Evolutionary conservation across 1,140 invertebrate species (phyloP), one percentile per base, ranked within the genome.

Genomic region (Drosophila punjabiensis): DNA sequence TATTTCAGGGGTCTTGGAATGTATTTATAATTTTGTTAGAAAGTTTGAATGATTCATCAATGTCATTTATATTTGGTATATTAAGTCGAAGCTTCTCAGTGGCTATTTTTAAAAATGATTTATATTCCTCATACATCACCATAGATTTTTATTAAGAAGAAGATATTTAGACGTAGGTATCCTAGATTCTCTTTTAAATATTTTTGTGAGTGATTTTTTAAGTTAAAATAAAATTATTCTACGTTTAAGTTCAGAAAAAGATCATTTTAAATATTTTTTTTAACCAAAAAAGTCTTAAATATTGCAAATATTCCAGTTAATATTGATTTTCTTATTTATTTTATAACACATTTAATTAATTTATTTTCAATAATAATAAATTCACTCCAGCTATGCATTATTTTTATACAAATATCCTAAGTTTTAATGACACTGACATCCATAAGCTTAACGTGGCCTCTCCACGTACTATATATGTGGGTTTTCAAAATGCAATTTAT

Each of bases 21-120:
- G 30, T 74, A 61, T 74, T 61, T 73, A 71, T 45, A 59, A 56
- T 33, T 41, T 76, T n/a, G n/a, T 53, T 67, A 9, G 39, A n/a
- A 59, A 41, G 53, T 71, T 74, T 71, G n/a, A n/a, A 30, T 52
- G 45, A 77, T 77, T 67, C 71, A 67, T 76, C 71, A 77, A 77
- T 62, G 64, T 62, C 55, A 62, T 35, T 62, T 32, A 41, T 55
- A 39, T 43, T 43, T 35, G 10, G 28, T 41, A 10, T 24, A 20
- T 20, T 64, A 39, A 33, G 50, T 18, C 8, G 11, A 24, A 47
- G 48, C 6, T 37, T 50, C 13, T 13, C 3, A 18, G 0, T 5
- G 45, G 18, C 4, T 50, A 20, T 50, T 47, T 67, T 33, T 13
- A 35, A 16, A 37, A n/a, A 35, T 18, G 16, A 37, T 33, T 18